Conservation (phyloP, 1,140 invertebrate species). For the Hyposmocoma kahamanoa region DNA sequence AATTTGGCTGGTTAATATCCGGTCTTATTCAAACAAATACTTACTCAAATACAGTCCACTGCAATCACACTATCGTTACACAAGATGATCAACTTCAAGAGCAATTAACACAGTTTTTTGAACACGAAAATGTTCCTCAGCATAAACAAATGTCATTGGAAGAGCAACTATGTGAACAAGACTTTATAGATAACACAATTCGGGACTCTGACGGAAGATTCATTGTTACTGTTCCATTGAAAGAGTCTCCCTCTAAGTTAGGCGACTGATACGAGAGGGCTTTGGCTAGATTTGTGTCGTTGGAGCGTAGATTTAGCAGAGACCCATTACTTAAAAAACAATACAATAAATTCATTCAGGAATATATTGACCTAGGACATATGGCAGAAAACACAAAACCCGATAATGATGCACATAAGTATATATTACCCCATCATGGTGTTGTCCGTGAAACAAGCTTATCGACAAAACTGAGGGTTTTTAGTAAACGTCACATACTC, state of each 20-base stretch:
- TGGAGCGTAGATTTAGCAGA: conserved; percentile 8
- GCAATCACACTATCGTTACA: no score
- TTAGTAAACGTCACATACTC: conserved; percentile 8
- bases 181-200: background rate
- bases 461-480: conserved; percentile 6
- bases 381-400: conserved; percentile 8
- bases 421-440: conserved; percentile 1
- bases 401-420: background rate
- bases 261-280: background rate
- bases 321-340: background rate
- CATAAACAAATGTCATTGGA: background rate
- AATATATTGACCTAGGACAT: conserved; percentile 2
- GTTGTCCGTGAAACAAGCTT: conserved; percentile 6
- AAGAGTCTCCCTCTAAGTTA: background rate
- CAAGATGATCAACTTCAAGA: no score
- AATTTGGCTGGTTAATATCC: background rate
- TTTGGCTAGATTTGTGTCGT: background rate
- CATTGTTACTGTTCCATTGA: background rate
- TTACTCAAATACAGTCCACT: background rate
- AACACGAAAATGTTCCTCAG: background rate
- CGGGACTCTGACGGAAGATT: background rate
- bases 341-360: background rate
- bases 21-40: background rate
- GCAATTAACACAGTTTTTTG: background rate
- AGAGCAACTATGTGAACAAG: background rate